A percentile compares a stretch with the other conserved stretches of the same genome.
Conservation (phyloP, 2,888 invertebrate genomes). For the Biston stratarius region DNA sequence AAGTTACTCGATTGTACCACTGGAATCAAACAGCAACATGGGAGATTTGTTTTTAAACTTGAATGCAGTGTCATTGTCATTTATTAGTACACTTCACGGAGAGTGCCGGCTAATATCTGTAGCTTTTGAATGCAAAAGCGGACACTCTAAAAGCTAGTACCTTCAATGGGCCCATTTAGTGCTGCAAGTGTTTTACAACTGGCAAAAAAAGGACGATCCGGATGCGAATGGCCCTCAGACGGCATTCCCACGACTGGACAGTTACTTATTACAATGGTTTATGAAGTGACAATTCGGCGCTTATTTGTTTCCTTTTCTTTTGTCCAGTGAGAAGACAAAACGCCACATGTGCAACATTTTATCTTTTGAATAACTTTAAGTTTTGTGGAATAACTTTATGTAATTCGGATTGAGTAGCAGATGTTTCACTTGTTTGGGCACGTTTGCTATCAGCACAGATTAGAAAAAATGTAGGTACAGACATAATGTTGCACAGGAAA, state of each 20-base stretch:
- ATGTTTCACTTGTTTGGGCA: conserved; percentile 59
- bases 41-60: conserved; percentile 53
- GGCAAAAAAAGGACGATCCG: conserved; percentile 77
- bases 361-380: conserved; percentile 48
- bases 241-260: conserved; percentile 77
- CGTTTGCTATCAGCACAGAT: conserved; percentile 42
- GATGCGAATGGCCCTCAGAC: conserved; percentile 73
- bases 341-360: conserved; percentile 67
- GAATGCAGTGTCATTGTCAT: conserved; percentile 51
- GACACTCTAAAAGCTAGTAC: conserved; percentile 61
- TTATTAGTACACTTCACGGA: conserved; percentile 34
- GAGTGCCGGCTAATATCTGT: conserved; percentile 32
- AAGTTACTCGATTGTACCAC: too few relatives aligned
- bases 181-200: conserved; percentile 77
- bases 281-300: conserved; percentile 75
- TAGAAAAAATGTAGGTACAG: neutral
- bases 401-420: conserved; percentile 57
- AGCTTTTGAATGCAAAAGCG: conserved; percentile 34
- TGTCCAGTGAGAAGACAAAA: conserved; percentile 67
- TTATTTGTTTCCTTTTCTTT: conserved; percentile 66
- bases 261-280: conserved; percentile 66
- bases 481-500: neutral
- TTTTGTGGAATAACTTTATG: conserved; percentile 52
- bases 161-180: conserved; percentile 72
- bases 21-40: too few relatives aligned